Evolutionary conservation across 1,140 invertebrate species (phyloP), one percentile per base, ranked within the genome.

Genomic region (Stegodyphus mimosarum): DNA sequence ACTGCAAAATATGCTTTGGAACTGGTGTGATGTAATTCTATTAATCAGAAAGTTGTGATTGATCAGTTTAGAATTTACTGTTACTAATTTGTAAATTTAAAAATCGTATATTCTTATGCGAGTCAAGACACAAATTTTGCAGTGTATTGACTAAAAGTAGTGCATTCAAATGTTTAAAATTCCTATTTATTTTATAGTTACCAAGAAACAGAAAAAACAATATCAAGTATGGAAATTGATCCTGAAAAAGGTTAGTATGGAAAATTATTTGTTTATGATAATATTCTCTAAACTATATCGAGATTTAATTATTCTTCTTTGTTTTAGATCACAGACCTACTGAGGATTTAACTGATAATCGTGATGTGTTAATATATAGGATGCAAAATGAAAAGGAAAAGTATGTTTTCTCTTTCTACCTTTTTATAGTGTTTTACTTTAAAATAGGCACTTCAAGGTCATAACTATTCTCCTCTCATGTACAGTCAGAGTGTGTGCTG

Each of bases 221-320:
- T 91, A 50, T 87, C 83, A 53, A 89, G 89, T 73, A 92, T 94
- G 92, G 91, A 93, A 67, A 91, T 94, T 73, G 91, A 92, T 88
- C 92, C 92, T 0, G 91, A 91, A 6, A 91, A 92, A 87, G 81
- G 81, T 76, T 15, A 18, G 69, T 7, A 5, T 60, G 5, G 33
- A 33, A 60, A 60, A 60, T 2, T 60, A 60, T 60, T 60, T 60
- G 9, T 60, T 15, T 60, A 9, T 15, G 15, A 60, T 10, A 60
- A 10, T 60, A 15, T 5, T 60, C 15, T 60, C 1, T 15, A 60
- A 60, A 60, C 3, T 67, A 33, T 33, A 9, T 15, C 6, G 6
- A n/a, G 10, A 53, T 78, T 50, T 63, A 17, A 81, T 84, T 18
- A 63, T 69, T 51, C 5, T 52, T 72, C 77, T 13, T 63, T 67